Conservation (phyloP, 2,888 invertebrate genomes). For the Ptilodon capucinus region DNA sequence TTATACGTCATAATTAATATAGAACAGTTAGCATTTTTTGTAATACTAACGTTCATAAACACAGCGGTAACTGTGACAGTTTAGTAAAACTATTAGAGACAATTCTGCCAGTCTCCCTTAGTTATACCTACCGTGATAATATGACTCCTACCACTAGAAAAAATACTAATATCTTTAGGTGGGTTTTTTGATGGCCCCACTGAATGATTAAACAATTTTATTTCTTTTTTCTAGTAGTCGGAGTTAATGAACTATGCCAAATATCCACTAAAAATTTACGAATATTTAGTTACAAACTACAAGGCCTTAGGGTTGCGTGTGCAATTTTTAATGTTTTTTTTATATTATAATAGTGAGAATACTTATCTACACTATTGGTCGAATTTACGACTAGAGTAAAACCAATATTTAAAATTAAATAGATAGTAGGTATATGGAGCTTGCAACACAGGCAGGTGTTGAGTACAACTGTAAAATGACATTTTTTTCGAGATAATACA, state of each 20-base stretch:
- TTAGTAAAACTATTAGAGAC: not conserved
- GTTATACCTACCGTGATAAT: not conserved
- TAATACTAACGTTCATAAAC: not conserved
- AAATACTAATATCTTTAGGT: not conserved
- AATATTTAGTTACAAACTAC: not conserved
- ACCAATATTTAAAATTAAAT: not conserved
- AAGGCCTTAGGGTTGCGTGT: slow-evolving; percentile 1
- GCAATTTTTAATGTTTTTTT: not conserved
- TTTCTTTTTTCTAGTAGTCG: not conserved
- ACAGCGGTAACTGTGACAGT: not conserved
- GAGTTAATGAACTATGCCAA: not conserved
- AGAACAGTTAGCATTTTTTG: not conserved
- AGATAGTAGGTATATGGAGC: not conserved
- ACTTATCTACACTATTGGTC: slow-evolving; percentile 12
- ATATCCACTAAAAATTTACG: not conserved
- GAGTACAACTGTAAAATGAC: too few relatives aligned
- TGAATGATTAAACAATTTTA: too few relatives aligned
- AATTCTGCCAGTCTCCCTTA: not conserved
- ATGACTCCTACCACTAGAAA: not conserved
- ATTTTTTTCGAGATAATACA: too few relatives aligned
- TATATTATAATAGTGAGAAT: slow-evolving; percentile 7
- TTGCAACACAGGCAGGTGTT: not conserved
- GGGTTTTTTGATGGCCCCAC: too few relatives aligned
- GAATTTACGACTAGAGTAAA: slow-evolving; percentile 4
- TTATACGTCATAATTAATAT: not conserved